A percentile compares a stretch with the other conserved stretches of the same genome.
Evolutionary conservation across 2,797 vertebrate genomes (phyloP).

Genomic region (Amblyraja radiata): DNA sequence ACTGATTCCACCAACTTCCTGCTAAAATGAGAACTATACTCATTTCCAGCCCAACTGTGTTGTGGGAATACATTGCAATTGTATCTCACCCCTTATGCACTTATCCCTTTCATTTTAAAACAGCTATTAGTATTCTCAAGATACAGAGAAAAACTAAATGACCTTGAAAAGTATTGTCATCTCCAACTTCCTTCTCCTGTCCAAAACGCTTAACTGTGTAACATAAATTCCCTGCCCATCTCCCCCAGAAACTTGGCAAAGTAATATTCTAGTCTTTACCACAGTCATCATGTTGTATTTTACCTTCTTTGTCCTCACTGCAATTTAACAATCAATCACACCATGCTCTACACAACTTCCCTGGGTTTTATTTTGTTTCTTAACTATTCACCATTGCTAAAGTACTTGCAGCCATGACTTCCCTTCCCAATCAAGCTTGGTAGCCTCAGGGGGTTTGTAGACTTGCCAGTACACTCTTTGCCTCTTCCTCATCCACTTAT

Average conservation of each 20-base stretch:
- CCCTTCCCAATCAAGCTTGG: background rate
- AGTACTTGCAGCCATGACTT: background rate
- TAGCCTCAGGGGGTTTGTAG: background rate
- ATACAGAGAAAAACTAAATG: background rate
- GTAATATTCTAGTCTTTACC: background rate
- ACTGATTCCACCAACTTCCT: background rate
- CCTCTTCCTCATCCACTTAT: too few relatives aligned
- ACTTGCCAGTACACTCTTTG: too few relatives aligned
- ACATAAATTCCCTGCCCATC: too few relatives aligned
- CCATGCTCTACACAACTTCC: background rate
- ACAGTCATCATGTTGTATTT: background rate
- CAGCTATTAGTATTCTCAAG: background rate
- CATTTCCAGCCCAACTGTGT: too few relatives aligned
- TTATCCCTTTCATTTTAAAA: background rate
- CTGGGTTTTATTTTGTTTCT: background rate
- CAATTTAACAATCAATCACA: background rate
- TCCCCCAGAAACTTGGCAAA: background rate
- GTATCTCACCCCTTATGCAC: background rate
- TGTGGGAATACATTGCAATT: background rate
- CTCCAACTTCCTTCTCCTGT: background rate
- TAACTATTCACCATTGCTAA: background rate
- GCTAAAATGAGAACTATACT: background rate
- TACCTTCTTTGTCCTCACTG: background rate
- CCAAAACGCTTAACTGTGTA: background rate
- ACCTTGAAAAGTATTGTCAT: background rate